A percentile compares a stretch with the other conserved stretches of the same genome.
phyloP scores from a whole-genome alignment of 2,797 vertebrate genomes.

The Eospalax fontanierii region DNA sequence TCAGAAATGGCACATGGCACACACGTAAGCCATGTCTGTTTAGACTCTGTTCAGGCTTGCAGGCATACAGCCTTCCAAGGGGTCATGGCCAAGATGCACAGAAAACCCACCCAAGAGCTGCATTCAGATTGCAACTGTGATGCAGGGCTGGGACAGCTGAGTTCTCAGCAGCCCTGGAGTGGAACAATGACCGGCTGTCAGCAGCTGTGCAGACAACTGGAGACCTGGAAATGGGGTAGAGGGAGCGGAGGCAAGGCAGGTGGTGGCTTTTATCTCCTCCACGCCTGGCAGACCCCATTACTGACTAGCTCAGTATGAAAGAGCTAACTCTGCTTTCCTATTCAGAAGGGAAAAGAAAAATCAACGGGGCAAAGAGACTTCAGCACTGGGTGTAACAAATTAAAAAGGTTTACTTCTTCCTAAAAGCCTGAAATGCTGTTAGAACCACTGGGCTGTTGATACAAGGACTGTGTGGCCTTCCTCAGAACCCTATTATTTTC shows the following conservation, averaged over 20 bases:
- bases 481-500: slow-evolving; percentile 41
- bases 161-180: slow-evolving; percentile 19
- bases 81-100: slow-evolving; percentile 67
- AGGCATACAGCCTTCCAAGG: background rate
- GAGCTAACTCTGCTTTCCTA: slow-evolving; percentile 66
- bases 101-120: slow-evolving; percentile 63
- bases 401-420: slow-evolving; percentile 54
- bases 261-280: slow-evolving; percentile 81
- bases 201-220: slow-evolving; percentile 80
- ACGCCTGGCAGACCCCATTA: slow-evolving; percentile 78
- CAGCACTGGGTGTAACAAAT: background rate
- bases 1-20: background rate
- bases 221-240: background rate
- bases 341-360: slow-evolving; percentile 75
- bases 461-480: background rate
- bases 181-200: slow-evolving; percentile 43
- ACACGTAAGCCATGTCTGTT: background rate
- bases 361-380: slow-evolving; percentile 51
- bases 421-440: background rate
- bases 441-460: background rate
- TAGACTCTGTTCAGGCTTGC: background rate
- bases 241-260: slow-evolving; percentile 52
- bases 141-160: background rate
- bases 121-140: slow-evolving; percentile 50
- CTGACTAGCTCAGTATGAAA: slow-evolving; percentile 68